These are phyloP conservation scores for Brenthis hecate DNA, from an alignment of 2,888 invertebrate genomes.

Conservation along the genomic window DNA sequence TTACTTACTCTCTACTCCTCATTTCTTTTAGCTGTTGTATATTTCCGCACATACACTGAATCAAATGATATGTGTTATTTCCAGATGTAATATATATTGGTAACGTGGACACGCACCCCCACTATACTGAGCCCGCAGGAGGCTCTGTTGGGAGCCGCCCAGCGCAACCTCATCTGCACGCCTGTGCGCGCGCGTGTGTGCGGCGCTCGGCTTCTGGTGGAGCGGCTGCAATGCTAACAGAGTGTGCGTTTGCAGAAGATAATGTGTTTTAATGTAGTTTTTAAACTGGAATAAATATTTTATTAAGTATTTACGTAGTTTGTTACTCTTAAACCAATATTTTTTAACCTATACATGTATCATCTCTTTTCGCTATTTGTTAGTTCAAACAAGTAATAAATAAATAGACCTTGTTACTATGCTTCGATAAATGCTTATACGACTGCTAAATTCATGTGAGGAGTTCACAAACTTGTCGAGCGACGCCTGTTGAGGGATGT, in stretches of 20 bases:
- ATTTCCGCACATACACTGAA: too few relatives aligned
- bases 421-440: too few relatives aligned
- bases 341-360: too few relatives aligned
- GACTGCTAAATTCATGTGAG: too few relatives aligned
- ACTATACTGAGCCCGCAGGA: constrained; percentile 3
- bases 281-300: neutral
- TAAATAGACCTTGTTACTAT: too few relatives aligned
- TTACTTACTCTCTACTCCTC: neutral
- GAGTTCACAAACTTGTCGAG: too few relatives aligned
- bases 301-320: too few relatives aligned
- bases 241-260: constrained; percentile 26
- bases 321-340: too few relatives aligned
- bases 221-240: constrained; percentile 26
- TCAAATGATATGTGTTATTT: neutral
- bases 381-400: too few relatives aligned
- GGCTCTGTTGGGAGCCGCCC: neutral
- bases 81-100: constrained; percentile 5
- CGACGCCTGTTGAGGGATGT: too few relatives aligned
- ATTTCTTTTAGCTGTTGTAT: neutral
- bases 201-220: constrained; percentile 19
- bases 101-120: constrained; percentile 14
- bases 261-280: neutral
- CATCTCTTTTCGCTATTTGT: too few relatives aligned
- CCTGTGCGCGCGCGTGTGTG: constrained; percentile 12
- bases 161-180: constrained; percentile 11